Percentiles rank a stretch among this genome's conserved stretches.
Conservation (phyloP, 2,113 vertebrate species). For the Ammodytes dubius region DNA sequence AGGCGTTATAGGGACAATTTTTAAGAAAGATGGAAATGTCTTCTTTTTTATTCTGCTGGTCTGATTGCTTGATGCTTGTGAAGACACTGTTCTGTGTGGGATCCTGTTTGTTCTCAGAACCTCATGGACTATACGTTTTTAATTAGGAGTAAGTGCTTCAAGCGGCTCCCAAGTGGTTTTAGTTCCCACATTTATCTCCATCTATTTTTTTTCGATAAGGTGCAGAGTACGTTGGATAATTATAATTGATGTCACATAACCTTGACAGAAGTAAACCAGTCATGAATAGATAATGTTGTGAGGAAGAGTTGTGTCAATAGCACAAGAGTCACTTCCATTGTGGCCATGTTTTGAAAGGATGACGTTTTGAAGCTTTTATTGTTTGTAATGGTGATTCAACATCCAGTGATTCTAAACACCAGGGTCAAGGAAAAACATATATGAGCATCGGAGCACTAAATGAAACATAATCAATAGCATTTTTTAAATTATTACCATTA, state of each 20-base stretch:
- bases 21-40: constrained; percentile 71
- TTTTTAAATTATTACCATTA: not conserved
- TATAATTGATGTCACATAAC: constrained; percentile 27
- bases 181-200: constrained; percentile 51
- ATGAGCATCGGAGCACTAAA: not conserved
- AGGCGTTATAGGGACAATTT: constrained; percentile 63
- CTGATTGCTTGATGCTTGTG: constrained; percentile 46
- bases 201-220: constrained; percentile 25
- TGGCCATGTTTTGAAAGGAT: not conserved
- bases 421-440: not conserved
- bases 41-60: constrained; percentile 44
- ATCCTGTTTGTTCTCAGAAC: constrained; percentile 53
- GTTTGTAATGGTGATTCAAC: constrained; percentile 1
- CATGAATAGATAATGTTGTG: not conserved
- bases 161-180: constrained; percentile 41
- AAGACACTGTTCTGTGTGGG: constrained; percentile 35
- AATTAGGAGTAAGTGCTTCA: constrained; percentile 68
- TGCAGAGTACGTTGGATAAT: constrained; percentile 38
- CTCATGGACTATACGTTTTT: constrained; percentile 39
- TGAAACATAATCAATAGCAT: not conserved
- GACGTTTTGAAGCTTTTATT: not conserved
- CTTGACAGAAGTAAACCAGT: constrained; percentile 24
- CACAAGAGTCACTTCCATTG: not conserved
- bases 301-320: not conserved
- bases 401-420: not conserved